Percentiles rank a stretch among this genome's conserved stretches.
phyloP scores from a whole-genome alignment of 2,888 invertebrate genomes.

The Agrochola circellaris region DNA sequence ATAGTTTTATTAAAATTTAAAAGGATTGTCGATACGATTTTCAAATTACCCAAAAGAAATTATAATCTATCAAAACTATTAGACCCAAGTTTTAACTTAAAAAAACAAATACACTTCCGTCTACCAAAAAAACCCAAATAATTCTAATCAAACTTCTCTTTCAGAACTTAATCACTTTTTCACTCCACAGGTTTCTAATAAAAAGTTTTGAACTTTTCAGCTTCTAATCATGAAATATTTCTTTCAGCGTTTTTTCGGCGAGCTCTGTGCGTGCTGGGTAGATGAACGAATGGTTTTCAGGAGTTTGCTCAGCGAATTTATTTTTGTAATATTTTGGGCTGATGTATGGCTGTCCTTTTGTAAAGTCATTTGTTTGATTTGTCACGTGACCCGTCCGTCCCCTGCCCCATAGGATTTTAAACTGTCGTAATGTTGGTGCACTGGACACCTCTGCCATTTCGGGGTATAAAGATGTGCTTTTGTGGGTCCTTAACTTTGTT shows the following conservation, averaged over 20 bases:
- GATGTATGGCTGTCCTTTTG: background rate
- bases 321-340: background rate
- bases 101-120: slow-evolving; percentile 42
- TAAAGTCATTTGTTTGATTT: background rate
- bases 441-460: no score
- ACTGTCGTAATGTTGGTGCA: background rate
- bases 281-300: slow-evolving; percentile 55
- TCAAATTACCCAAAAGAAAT: background rate
- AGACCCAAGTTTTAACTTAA: background rate
- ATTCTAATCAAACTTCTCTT: slow-evolving; percentile 58
- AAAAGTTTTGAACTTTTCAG: slow-evolving; percentile 78
- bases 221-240: slow-evolving; percentile 71
- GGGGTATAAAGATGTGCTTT: no score
- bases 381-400: no score
- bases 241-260: slow-evolving; percentile 73
- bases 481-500: no score
- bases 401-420: no score
- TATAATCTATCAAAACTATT: background rate
- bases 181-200: slow-evolving; percentile 81
- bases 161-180: slow-evolving; percentile 75
- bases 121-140: slow-evolving; percentile 44
- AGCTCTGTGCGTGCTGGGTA: slow-evolving; percentile 65
- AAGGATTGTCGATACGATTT: background rate
- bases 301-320: slow-evolving; percentile 57
- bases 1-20: no score